A percentile compares a stretch with the other conserved stretches of the same genome.
Conservation (phyloP, 2,888 invertebrate species). For the Oeneis ivallda region DNA sequence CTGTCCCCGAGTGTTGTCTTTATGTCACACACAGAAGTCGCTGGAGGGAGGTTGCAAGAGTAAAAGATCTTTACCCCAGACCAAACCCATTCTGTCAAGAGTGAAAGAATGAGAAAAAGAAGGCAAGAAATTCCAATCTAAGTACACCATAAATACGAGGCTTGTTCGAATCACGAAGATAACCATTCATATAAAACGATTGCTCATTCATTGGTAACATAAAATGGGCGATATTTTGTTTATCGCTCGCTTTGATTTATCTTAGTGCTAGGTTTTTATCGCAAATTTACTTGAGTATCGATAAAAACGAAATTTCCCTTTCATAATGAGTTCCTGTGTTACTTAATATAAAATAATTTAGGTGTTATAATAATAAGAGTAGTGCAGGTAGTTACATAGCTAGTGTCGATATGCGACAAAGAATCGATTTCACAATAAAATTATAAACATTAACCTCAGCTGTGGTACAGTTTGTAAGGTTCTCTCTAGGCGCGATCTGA, state of each 20-base stretch:
- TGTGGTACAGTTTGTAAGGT: too few species aligned
- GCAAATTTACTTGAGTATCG: not conserved
- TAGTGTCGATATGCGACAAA: too few species aligned
- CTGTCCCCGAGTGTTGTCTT: too few species aligned
- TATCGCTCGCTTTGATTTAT: not conserved
- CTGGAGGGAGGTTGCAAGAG: too few species aligned
- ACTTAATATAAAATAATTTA: too few species aligned
- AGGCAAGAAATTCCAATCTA: not conserved
- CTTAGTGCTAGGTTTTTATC: not conserved
- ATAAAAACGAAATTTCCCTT: not conserved
- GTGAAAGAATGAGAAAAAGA: not conserved
- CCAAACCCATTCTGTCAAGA: not conserved
- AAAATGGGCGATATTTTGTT: conserved; percentile 2
- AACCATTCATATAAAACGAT: not conserved
- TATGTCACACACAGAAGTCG: too few species aligned
- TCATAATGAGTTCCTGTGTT: too few species aligned
- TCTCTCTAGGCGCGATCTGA: not conserved
- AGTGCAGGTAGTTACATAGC: too few species aligned
- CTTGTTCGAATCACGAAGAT: not conserved
- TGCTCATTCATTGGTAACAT: not conserved
- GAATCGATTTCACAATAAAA: too few species aligned
- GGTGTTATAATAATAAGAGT: too few species aligned
- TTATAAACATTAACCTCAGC: too few species aligned
- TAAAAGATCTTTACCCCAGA: too few species aligned
- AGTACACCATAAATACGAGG: not conserved